Evolutionary conservation across 2,797 vertebrate species (phyloP).

Genomic region (Neosilurus mollespiculum): DNA sequence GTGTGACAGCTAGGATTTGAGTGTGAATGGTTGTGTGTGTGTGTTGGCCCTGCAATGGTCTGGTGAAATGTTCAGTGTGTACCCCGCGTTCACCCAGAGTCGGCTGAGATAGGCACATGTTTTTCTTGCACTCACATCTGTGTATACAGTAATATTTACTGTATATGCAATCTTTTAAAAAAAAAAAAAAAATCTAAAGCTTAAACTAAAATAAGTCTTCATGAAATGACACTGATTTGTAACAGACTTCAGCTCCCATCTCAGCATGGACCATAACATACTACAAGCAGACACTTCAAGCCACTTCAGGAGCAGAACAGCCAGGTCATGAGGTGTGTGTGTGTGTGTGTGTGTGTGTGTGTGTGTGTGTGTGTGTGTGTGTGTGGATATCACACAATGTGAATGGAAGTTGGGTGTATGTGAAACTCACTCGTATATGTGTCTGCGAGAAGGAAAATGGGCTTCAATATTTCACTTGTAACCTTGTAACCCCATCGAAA

Average conservation of each 20-base stretch:
- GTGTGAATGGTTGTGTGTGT: no score
- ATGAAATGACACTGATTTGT: slow-evolving; percentile 10
- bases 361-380: no score
- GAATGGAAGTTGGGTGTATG: not conserved
- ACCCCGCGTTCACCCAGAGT: no score
- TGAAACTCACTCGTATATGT: not conserved
- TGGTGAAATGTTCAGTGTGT: no score
- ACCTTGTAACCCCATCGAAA: slow-evolving; percentile 9
- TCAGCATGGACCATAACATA: slow-evolving; percentile 8
- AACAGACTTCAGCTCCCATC: not conserved
- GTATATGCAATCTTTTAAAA: not conserved
- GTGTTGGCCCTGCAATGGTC: no score
- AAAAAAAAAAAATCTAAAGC: not conserved
- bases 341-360: no score
- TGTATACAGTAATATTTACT: not conserved
- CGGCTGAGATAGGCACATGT: not conserved
- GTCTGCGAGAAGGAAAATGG: not conserved
- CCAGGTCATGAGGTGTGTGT: not conserved
- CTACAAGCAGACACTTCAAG: not conserved
- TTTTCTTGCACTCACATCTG: not conserved
- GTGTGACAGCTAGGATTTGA: no score
- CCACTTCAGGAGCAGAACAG: not conserved
- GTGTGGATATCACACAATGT: not conserved
- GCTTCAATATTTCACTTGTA: not conserved
- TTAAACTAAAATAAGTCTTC: not conserved